Percentiles rank a stretch among this genome's conserved stretches.
Evolutionary conservation across 1,140 invertebrate genomes (phyloP).

Genomic region (Zaprionus gabonicus): DNA sequence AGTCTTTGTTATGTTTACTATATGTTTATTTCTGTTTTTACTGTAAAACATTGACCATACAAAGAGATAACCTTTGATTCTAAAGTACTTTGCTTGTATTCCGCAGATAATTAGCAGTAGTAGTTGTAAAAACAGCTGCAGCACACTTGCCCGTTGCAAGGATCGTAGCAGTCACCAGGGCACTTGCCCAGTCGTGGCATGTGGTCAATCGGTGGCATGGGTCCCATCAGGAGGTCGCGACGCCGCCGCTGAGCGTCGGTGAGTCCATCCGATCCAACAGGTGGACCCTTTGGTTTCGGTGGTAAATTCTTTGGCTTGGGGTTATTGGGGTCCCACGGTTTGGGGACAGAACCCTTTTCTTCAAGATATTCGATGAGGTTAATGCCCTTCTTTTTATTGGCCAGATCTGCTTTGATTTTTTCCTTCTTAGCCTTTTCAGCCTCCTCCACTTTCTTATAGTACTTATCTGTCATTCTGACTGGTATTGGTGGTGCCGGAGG

Average conservation of each 20-base stretch:
- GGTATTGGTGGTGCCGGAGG: constrained; percentile 10
- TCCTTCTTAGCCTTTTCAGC: constrained; percentile 21
- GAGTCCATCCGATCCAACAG: constrained; percentile 20
- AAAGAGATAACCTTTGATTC: neutral
- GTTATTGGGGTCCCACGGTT: constrained; percentile 38
- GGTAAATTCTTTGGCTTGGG: constrained; percentile 1
- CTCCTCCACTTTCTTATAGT: constrained; percentile 5
- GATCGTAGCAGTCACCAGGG: constrained; percentile 27
- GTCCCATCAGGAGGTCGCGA: neutral
- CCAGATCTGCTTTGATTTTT: neutral
- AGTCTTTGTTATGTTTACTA: neutral
- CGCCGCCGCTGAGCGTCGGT: constrained; percentile 38
- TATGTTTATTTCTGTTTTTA: neutral
- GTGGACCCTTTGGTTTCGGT: constrained; percentile 4
- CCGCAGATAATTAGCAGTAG: constrained; percentile 4
- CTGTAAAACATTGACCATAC: neutral
- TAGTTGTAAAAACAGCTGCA: constrained; percentile 29
- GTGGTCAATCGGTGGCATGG: constrained; percentile 30
- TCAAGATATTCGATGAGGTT: constrained; percentile 33
- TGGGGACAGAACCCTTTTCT: constrained; percentile 3
- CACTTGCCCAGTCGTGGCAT: constrained; percentile 36
- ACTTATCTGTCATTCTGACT: constrained; percentile 22
- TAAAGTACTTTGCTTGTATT: neutral
- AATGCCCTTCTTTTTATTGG: constrained; percentile 25
- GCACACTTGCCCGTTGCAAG: constrained; percentile 6